Conservation (phyloP, 2,888 invertebrate species). For the Thecocarcelia acutangulata region DNA sequence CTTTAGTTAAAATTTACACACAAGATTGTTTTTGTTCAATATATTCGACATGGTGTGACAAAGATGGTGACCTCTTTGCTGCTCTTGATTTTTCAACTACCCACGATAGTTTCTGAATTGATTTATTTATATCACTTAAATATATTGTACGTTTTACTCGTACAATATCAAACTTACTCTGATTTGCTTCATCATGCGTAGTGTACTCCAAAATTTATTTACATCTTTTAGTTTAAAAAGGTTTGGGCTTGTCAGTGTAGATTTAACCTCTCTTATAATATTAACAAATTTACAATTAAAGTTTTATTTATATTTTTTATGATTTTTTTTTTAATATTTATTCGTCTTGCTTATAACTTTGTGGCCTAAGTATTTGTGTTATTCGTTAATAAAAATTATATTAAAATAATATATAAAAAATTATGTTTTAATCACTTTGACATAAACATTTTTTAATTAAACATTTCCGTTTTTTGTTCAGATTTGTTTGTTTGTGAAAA, state of each 20-base stretch:
- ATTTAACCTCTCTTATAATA: background rate
- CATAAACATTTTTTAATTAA: slow-evolving; percentile 55
- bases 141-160: no score
- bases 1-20: no score
- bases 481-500: background rate
- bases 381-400: background rate
- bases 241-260: slow-evolving; percentile 38
- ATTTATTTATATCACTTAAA: no score
- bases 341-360: background rate
- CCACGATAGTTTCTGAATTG: no score
- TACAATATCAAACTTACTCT: background rate
- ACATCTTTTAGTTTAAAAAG: background rate
- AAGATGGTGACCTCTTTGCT: no score
- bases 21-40: no score
- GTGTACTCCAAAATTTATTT: background rate
- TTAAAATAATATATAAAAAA: background rate
- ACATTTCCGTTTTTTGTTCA: slow-evolving; percentile 64
- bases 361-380: no score
- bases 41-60: no score
- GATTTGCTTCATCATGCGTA: background rate
- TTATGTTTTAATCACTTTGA: slow-evolving; percentile 51
- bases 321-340: background rate
- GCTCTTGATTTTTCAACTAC: no score
- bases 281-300: slow-evolving; percentile 13
- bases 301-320: background rate